Evolutionary conservation across 2,113 vertebrate species (phyloP), one percentile per base, ranked within the genome.

Genomic region (Willisornis vidua): DNA sequence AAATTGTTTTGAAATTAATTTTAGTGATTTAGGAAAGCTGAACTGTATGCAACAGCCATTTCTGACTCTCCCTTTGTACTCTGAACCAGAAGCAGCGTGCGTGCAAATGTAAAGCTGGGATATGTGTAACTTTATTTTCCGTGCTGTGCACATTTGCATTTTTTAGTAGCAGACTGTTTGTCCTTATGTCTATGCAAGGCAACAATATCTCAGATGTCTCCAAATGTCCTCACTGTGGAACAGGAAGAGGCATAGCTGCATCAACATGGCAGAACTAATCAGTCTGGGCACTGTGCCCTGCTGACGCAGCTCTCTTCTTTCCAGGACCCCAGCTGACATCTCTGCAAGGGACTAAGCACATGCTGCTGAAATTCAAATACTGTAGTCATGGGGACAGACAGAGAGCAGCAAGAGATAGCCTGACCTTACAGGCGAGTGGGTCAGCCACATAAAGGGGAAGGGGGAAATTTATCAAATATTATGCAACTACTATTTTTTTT

Each of bases 211-310:
- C 80, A 52, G 65, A 87, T 92, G 86, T 67, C 76, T 96, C 93
- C 83, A 90, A 93, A 89, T 31, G 76, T 92, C 89, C 89, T 92
- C 6, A 0, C 70, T 74, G 76, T 89, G 86, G 93, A 93, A 87
- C 73, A 94, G 65, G 89, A 94, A 96, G 95, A 29, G 9, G 73
- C 83, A 77, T 46, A 89, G 89, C 89, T 93, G 86, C 91, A 93
- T 74, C 91, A 84, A 68, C 96, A 94, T 89, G 95, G 96, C 95
- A 96, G 95, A 95, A 94, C 84, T 94, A 95, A 96, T 92, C 86
- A 94, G 86, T 74, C 93, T 92, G 95, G 96, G 96, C 95, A 92
- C 26, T 0, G 2, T 92, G 95, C 95, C 96, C 86, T 95, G 94
- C 91, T 96, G 96, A 97, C 7, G 9, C 93, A 94, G 96, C 95